phyloP scores from a whole-genome alignment of 2,888 invertebrate genomes.

The Xestia c-nigrum region DNA sequence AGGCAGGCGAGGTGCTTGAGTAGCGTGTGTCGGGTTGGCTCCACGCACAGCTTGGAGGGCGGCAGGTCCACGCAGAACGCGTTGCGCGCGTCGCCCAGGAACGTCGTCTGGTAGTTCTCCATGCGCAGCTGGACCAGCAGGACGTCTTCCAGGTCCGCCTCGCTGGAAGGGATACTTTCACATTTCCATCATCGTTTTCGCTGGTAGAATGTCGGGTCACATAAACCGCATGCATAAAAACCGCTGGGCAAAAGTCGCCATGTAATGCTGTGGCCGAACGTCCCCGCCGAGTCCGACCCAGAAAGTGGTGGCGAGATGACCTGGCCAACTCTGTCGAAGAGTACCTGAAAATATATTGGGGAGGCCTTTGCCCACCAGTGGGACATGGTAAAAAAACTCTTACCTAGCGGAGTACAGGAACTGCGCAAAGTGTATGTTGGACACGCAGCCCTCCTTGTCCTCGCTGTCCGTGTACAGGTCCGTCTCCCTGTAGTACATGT shows the following conservation, averaged over 20 bases:
- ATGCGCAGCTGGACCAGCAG: constrained; percentile 91
- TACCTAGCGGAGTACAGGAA: constrained; percentile 87
- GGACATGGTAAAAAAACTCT: background rate
- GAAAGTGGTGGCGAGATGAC: too few species aligned
- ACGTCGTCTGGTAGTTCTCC: constrained; percentile 91
- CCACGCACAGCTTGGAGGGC: constrained; percentile 68
- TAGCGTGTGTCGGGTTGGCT: constrained; percentile 77
- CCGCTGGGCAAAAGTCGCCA: too few species aligned
- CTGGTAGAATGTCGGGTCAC: too few species aligned
- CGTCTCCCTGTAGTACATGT: constrained; percentile 95
- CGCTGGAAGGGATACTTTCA: constrained; percentile 83
- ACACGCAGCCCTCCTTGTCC: constrained; percentile 91
- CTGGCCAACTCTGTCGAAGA: too few species aligned
- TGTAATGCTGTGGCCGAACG: too few species aligned
- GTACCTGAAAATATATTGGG: too few species aligned
- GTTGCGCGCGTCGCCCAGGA: constrained; percentile 90
- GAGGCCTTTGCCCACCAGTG: too few species aligned
- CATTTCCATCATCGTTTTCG: background rate
- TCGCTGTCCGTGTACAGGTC: constrained; percentile 94
- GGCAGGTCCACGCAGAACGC: constrained; percentile 86
- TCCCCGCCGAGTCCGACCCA: too few species aligned
- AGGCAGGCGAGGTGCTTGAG: constrained; percentile 80
- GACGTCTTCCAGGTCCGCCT: constrained; percentile 94
- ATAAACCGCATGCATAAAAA: too few species aligned
- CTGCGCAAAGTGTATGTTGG: constrained; percentile 88